Evolutionary conservation across 2,113 vertebrate species (phyloP).

Genomic region (Suncus etruscus): DNA sequence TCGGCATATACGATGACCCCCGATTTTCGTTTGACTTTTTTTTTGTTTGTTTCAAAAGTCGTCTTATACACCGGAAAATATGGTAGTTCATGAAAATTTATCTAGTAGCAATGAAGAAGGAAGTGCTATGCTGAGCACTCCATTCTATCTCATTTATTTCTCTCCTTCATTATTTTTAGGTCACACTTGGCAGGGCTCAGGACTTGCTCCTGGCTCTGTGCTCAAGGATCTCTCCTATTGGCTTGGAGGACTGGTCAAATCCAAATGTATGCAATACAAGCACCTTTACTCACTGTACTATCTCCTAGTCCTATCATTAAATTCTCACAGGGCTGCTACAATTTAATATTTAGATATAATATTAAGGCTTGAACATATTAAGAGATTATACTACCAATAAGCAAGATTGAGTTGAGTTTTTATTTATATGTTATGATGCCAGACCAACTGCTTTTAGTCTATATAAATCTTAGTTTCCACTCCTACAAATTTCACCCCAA

Average conservation of each 20-base stretch:
- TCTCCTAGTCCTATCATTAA: no score
- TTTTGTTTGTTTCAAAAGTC: no score
- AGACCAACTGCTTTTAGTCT: not conserved
- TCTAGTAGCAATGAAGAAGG: not conserved
- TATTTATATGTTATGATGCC: not conserved
- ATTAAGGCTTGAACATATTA: not conserved
- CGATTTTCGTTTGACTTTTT: no score
- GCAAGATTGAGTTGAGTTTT: slow-evolving; percentile 20
- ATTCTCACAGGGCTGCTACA: not conserved
- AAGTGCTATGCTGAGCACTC: not conserved
- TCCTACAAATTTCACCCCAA: not conserved
- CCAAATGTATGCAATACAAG: no score
- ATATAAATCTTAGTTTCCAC: slow-evolving; percentile 12
- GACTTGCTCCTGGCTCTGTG: no score
- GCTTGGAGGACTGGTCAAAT: no score
- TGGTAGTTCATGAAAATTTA: not conserved
- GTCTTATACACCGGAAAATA: no score
- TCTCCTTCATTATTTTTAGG: no score
- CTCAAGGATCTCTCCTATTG: no score
- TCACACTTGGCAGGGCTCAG: no score
- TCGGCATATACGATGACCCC: no score
- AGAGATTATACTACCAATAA: slow-evolving; percentile 9
- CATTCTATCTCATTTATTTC: not conserved
- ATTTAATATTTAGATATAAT: not conserved
- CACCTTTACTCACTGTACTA: no score